Evolutionary conservation across 2,113 vertebrate genomes (phyloP), one percentile per base, ranked within the genome.

Genomic region (Hyla sarda): DNA sequence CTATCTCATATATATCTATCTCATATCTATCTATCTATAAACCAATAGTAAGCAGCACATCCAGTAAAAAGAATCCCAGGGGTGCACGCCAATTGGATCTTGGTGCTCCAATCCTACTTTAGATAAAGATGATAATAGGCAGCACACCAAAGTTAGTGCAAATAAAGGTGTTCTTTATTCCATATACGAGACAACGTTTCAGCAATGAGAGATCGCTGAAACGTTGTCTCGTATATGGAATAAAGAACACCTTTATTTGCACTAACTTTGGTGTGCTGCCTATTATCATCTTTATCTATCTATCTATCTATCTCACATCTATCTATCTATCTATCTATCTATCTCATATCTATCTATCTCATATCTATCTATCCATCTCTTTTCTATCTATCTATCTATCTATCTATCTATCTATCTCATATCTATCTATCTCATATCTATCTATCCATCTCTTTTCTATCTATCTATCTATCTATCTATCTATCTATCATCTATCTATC

Each of bases 291-390:
- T 65, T 25, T 65, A 14, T 65, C 60, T 30, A 65, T 65, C 60
- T 65, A 28, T 16, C 2, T 65, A 8, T 62, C 58, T 62, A 58
- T 28, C 58, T 41, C 8, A 3, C 28, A 62, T 62, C 58, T 62
- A 62, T 62, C 58, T 62, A 62, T 62, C 58, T 62, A 25, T n/a
- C 28, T 62, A 62, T 62, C n/a, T 65, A 65, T 60, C 60, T 65
- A 65, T 65, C 25, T 62, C 4, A 5, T 48, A 30, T 65, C 60
- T 65, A 65, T 65, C 60, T 65, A n/a, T n/a, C n/a, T n/a, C n/a
- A n/a, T n/a, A 65, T 65, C 60, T 30, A 65, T 65, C 60, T 60
- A 60, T 58, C 54, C 23, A 13, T 56, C 54, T 23, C 3, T 8
- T 41, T 5, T 58, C 19, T n/a, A 58, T 58, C 54, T 58, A 58